These are phyloP conservation scores for Cnemophilus loriae DNA, from an alignment of 2,113 vertebrate genomes.

Conservation along the genomic window DNA sequence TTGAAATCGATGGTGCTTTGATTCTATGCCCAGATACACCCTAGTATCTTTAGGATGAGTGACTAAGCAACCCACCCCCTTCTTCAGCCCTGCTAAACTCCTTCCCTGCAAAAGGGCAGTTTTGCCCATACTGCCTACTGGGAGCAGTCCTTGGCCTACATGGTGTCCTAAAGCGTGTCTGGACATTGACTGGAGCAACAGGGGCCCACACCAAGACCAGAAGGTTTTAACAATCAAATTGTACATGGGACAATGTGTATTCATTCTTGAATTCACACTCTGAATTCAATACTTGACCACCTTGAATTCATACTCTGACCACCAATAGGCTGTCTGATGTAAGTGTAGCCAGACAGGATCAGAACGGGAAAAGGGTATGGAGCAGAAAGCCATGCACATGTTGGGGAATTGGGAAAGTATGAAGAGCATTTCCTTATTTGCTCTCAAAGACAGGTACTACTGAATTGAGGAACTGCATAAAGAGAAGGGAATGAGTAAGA, in stretches of 20 bases:
- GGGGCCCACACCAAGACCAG: background rate
- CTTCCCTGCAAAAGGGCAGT: background rate
- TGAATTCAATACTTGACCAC: no score
- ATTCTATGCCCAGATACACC: background rate
- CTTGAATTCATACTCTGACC: background rate
- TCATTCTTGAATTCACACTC: background rate
- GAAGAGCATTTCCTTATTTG: background rate
- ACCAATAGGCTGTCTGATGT: background rate
- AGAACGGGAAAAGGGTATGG: background rate
- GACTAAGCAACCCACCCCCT: background rate
- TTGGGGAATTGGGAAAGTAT: background rate
- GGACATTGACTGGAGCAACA: background rate
- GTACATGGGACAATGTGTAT: no score
- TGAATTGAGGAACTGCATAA: background rate
- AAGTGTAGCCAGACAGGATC: background rate
- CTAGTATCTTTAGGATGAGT: background rate
- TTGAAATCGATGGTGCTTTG: background rate
- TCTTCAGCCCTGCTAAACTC: background rate
- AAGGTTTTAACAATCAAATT: background rate
- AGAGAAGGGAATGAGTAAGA: background rate
- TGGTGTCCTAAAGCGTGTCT: background rate
- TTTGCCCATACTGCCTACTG: background rate
- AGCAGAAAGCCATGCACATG: background rate
- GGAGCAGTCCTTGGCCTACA: background rate
- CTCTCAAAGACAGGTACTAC: background rate